These are phyloP conservation scores for Propithecus perrieri DNA, from an alignment of 2,797 vertebrate species.

Conservation along the genomic window DNA sequence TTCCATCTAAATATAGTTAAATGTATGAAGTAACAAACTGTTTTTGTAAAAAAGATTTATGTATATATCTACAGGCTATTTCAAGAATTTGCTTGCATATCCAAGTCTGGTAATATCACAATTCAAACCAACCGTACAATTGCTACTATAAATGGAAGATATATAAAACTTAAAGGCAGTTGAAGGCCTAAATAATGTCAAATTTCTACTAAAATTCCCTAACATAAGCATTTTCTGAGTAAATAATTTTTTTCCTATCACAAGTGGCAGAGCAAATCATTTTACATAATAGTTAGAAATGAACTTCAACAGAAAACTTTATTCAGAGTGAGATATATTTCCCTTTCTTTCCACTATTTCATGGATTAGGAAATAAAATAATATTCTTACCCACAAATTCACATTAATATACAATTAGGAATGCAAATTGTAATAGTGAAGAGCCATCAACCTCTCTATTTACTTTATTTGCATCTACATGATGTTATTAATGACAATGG, in stretches of 20 bases:
- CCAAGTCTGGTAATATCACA: not conserved
- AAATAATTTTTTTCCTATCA: not conserved
- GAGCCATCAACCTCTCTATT: not conserved
- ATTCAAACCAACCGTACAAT: not conserved
- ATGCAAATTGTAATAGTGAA: not conserved
- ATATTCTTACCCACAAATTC: not conserved
- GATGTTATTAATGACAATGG: not conserved
- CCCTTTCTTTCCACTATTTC: not conserved
- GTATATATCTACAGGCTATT: not conserved
- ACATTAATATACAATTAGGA: not conserved
- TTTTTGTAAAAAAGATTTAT: not conserved
- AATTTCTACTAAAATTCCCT: not conserved
- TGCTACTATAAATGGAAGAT: not conserved
- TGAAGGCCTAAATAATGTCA: not conserved
- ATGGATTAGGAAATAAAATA: not conserved
- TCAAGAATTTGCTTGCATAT: not conserved
- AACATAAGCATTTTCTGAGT: not conserved
- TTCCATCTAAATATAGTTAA: not conserved
- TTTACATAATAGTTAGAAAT: not conserved
- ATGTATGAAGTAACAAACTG: not conserved
- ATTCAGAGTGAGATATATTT: not conserved
- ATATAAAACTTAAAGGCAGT: not conserved
- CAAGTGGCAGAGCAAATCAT: not conserved
- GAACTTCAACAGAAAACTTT: not conserved
- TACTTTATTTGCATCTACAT: not conserved